phyloP scores from a whole-genome alignment of 2,113 vertebrate genomes.

The Fulica atra region DNA sequence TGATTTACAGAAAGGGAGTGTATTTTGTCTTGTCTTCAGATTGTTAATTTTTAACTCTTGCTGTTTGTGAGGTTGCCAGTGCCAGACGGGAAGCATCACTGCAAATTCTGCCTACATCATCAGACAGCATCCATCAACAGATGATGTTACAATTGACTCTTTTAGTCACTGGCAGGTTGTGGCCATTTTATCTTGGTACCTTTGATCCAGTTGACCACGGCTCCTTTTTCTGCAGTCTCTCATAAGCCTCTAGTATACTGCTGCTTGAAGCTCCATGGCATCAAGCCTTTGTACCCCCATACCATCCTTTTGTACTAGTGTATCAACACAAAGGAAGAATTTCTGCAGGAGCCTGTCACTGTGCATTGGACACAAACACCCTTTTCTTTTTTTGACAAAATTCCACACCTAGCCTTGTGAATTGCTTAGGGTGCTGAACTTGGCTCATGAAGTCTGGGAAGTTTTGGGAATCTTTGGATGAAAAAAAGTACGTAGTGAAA shows the following conservation, averaged over 20 bases:
- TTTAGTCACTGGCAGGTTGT: background rate
- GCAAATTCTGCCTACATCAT: background rate
- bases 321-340: background rate
- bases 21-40: constrained; percentile 37
- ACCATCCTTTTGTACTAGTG: background rate
- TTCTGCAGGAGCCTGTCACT: background rate
- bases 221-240: constrained; percentile 1
- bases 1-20: constrained; percentile 8
- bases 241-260: background rate
- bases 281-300: background rate
- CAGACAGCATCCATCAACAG: background rate
- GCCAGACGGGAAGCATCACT: background rate
- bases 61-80: background rate
- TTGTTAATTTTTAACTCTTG: constrained; percentile 56
- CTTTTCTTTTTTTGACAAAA: background rate
- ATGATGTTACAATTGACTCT: background rate
- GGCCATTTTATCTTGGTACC: background rate
- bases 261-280: background rate
- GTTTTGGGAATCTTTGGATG: background rate
- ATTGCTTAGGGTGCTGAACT: background rate
- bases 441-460: background rate
- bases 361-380: background rate
- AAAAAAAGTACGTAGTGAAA: background rate
- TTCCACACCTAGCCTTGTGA: background rate
- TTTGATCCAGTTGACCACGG: background rate